Base-by-base conservation (phyloP, 2,888 invertebrate genomes). In the Junonia oenone region DNA sequence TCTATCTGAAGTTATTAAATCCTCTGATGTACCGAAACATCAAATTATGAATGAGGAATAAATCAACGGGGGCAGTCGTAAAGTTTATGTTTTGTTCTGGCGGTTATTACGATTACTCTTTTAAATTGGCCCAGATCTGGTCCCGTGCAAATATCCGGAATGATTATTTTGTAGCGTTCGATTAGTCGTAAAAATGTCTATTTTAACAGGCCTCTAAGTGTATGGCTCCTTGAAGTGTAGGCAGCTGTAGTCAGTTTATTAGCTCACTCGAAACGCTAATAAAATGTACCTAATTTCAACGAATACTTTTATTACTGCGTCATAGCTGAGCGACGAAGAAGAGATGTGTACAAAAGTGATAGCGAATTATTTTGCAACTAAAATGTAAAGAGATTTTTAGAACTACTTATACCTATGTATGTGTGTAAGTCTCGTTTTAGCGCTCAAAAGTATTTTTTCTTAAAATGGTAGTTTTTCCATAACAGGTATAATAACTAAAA, bases 11-110 rank as follows among this genome's bases (percentile, higher is more conserved):
- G 85, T 87, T 87, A 89, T 90, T 87, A 88, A 88, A 87, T 80
- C 81, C 74, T 81, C 80, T 81, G 87, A 87, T 86, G 87, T 88
- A 81, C 83, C 77, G 81, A 81, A 84, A 83, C 85, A 86, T 87
- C 84, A 83, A 89, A 88, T 90, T 90, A 89, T 87, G 84, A 89
- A 88, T 82, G 83, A 81, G 82, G 75, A 81, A 90, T 90, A 89
- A 90, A 90, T 90, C 89, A 89, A 77, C 81, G 73, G 77, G 72
- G 78, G 77, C 80, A 81, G 68, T 87, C 89, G 83, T 89, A 90
- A 90, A 90, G 76, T 89, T 89, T 89, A 89, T 87, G 84, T 83
- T 86, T 85, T 83, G 83, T 83, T 86, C 83, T 84, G 87, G 77
- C 76, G 73, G 69, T 67, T 72, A 72, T 71, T 73, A 75, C 78